A percentile compares a stretch with the other conserved stretches of the same genome.
Conservation (phyloP, 2,797 vertebrate genomes). For the Myripristis murdjan region DNA sequence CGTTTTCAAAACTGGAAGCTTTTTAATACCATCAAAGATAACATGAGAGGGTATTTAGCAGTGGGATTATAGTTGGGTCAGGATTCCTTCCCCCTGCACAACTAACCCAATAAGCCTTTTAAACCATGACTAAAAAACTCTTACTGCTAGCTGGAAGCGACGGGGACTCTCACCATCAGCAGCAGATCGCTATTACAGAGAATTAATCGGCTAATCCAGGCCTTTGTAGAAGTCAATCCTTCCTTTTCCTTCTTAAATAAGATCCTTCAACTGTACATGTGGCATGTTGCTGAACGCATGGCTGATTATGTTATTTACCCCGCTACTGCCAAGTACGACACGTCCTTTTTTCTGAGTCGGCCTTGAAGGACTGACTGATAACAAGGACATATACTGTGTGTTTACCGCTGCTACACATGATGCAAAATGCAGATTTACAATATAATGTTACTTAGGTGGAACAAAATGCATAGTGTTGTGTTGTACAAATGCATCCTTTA, state of each 20-base stretch:
- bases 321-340: too few species aligned
- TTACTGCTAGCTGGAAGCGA: constrained; percentile 7
- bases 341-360: not conserved
- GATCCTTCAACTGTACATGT: not conserved
- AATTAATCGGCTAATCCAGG: constrained; percentile 44
- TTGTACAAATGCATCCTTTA: too few species aligned
- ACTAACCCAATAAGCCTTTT: constrained; percentile 28
- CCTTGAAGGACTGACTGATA: too few species aligned
- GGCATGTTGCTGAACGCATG: too few species aligned
- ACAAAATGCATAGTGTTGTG: too few species aligned
- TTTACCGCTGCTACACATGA: too few species aligned
- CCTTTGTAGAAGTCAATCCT: constrained; percentile 17
- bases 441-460: too few species aligned
- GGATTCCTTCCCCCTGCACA: constrained; percentile 9
- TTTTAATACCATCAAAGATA: constrained; percentile 21
- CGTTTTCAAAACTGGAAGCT: not conserved
- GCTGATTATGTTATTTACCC: not conserved
- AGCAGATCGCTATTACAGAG: constrained; percentile 11
- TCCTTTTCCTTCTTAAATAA: constrained; percentile 20
- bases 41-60: constrained; percentile 14
- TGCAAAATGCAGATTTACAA: too few species aligned
- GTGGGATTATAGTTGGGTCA: constrained; percentile 50
- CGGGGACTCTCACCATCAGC: constrained; percentile 10
- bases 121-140: constrained; percentile 28
- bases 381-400: too few species aligned